phyloP scores from a whole-genome alignment of 2,888 invertebrate genomes.

The Apotomis capreana region DNA sequence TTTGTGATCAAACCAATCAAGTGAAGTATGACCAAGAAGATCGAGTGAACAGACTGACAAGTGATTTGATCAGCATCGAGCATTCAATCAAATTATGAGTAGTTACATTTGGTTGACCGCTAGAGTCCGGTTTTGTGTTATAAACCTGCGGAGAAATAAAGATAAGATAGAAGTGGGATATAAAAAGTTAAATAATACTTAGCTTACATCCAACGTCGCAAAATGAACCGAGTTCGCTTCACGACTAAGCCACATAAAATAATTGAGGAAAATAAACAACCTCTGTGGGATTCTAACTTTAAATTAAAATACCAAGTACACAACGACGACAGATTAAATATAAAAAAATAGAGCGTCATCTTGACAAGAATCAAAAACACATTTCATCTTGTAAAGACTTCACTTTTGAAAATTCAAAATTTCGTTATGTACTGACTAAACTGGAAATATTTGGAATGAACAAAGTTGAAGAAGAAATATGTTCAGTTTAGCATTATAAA shows the following conservation, averaged over 20 bases:
- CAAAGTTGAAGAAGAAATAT: background rate
- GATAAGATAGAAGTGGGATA: conserved; percentile 78
- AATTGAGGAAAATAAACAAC: conserved; percentile 57
- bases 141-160: conserved; percentile 83
- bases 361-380: conserved; percentile 28
- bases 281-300: conserved; percentile 45
- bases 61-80: conserved; percentile 78
- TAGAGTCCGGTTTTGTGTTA: conserved; percentile 84
- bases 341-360: conserved; percentile 17
- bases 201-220: conserved; percentile 64
- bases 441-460: conserved; percentile 48
- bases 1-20: conserved; percentile 71
- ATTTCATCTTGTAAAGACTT: conserved; percentile 41
- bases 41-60: conserved; percentile 75
- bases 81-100: conserved; percentile 75
- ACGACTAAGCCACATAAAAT: conserved; percentile 71
- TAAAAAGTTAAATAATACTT: conserved; percentile 62
- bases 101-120: conserved; percentile 84
- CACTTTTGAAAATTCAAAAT: conserved; percentile 35
- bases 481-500: conserved; percentile 41
- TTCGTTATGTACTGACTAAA: conserved; percentile 55
- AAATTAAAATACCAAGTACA: conserved; percentile 41
- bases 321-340: conserved; percentile 43
- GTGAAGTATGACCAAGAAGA: conserved; percentile 78
- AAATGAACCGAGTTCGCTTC: conserved; percentile 68